Percentiles rank a stretch among this genome's conserved stretches.
These are phyloP conservation scores for Meloidogyne exigua DNA, from an alignment of 1,140 invertebrate species.

Conservation along the genomic window DNA sequence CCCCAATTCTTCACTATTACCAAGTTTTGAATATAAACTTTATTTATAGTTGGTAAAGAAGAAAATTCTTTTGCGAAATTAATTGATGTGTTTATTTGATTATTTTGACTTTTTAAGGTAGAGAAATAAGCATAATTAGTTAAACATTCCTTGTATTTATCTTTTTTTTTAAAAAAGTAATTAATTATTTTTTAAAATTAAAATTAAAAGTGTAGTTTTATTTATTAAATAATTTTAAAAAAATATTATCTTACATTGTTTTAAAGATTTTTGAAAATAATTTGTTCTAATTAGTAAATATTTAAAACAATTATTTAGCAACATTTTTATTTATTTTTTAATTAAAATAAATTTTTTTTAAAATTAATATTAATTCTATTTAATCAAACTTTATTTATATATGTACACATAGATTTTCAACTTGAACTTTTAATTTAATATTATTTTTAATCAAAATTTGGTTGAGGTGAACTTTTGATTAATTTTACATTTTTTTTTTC, in stretches of 20 bases:
- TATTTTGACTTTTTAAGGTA: not conserved
- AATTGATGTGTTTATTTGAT: not conserved
- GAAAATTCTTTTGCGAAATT: not conserved
- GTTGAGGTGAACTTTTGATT: not conserved
- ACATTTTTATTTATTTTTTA: not conserved
- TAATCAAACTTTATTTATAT: not conserved
- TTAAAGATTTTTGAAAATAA: not conserved
- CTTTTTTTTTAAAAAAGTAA: not conserved
- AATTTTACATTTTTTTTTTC: not conserved
- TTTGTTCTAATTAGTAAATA: not conserved
- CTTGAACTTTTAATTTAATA: slow-evolving; percentile 12
- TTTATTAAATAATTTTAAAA: not conserved
- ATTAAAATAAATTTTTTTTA: not conserved
- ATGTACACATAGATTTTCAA: not conserved
- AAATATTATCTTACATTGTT: not conserved
- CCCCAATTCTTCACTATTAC: too few relatives aligned
- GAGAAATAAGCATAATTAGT: not conserved
- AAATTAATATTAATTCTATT: not conserved
- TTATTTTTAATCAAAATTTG: not conserved
- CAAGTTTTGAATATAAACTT: not conserved
- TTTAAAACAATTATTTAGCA: not conserved
- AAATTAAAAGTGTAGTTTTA: too few relatives aligned
- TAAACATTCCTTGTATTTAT: not conserved
- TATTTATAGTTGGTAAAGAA: not conserved
- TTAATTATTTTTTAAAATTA: too few relatives aligned